These are phyloP conservation scores for Chrysemys picta DNA, from an alignment of 2,113 vertebrate genomes.

Conservation along the genomic window DNA sequence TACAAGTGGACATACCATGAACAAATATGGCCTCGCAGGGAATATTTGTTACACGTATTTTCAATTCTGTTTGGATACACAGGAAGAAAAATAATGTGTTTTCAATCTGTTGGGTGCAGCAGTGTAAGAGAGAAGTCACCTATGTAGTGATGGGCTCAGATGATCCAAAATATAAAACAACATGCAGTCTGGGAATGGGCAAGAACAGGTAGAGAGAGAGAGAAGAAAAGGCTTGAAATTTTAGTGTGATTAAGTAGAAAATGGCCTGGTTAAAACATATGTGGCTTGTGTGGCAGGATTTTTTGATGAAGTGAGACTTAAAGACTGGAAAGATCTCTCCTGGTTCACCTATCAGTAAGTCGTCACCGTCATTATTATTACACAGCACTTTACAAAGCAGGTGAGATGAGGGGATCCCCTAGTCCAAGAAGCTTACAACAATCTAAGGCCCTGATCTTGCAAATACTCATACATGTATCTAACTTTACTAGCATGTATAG, in stretches of 20 bases:
- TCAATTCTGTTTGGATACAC: slow-evolving; percentile 30
- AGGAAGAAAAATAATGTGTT: slow-evolving; percentile 58
- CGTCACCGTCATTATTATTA: neutral
- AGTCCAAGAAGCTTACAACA: neutral
- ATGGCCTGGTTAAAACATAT: neutral
- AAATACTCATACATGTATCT: neutral
- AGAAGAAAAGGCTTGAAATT: neutral
- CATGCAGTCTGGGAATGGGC: neutral
- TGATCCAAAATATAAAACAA: neutral
- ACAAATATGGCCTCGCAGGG: slow-evolving; percentile 55
- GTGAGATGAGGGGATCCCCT: neutral
- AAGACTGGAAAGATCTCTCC: neutral
- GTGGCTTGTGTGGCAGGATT: neutral
- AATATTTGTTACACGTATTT: slow-evolving; percentile 25
- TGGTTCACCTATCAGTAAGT: neutral
- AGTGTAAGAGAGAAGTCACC: neutral
- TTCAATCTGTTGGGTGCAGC: slow-evolving; percentile 26
- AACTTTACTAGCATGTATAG: fast-evolving
- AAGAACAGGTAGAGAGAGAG: neutral
- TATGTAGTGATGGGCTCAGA: neutral
- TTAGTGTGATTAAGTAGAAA: neutral
- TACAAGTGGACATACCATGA: slow-evolving; percentile 38
- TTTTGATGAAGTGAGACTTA: neutral
- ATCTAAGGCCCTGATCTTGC: fast-evolving
- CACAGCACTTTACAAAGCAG: neutral